These are phyloP conservation scores for Hylaeus anthracinus DNA, from an alignment of 1,140 invertebrate species.

Conservation along the genomic window DNA sequence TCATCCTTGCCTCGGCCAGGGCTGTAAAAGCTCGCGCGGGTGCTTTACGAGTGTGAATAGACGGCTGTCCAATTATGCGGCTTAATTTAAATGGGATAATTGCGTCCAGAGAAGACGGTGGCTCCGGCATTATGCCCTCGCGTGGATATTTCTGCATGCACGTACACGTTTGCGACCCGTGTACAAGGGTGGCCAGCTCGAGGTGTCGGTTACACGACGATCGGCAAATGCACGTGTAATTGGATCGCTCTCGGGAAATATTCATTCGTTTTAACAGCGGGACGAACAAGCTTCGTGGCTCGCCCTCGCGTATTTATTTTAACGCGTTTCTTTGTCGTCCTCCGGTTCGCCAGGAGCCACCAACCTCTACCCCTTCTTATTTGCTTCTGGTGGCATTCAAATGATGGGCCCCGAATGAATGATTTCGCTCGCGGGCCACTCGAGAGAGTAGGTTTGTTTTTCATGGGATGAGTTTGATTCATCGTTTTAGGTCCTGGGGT, in stretches of 20 bases:
- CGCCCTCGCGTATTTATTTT: slow-evolving; percentile 18
- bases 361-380: neutral
- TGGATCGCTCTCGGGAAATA: slow-evolving; percentile 57
- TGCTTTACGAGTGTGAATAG: slow-evolving; percentile 78
- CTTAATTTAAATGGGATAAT: slow-evolving; percentile 80
- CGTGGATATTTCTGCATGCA: slow-evolving; percentile 41
- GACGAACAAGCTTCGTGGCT: neutral
- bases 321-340: slow-evolving; percentile 16
- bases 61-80: slow-evolving; percentile 76
- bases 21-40: slow-evolving; percentile 71
- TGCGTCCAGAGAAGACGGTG: slow-evolving; percentile 63
- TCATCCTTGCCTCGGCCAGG: slow-evolving; percentile 56
- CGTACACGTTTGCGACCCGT: neutral
- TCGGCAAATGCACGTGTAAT: slow-evolving; percentile 49
- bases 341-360: neutral
- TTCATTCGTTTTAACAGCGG: slow-evolving; percentile 47
- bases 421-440: neutral
- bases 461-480: too few relatives aligned
- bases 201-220: slow-evolving; percentile 45
- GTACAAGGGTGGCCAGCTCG: neutral
- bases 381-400: neutral
- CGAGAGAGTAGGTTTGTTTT: too few relatives aligned
- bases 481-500: too few relatives aligned
- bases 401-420: neutral
- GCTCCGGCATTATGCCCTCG: slow-evolving; percentile 46